phyloP scores from a whole-genome alignment of 2,113 vertebrate species.

The Bos javanicus region DNA sequence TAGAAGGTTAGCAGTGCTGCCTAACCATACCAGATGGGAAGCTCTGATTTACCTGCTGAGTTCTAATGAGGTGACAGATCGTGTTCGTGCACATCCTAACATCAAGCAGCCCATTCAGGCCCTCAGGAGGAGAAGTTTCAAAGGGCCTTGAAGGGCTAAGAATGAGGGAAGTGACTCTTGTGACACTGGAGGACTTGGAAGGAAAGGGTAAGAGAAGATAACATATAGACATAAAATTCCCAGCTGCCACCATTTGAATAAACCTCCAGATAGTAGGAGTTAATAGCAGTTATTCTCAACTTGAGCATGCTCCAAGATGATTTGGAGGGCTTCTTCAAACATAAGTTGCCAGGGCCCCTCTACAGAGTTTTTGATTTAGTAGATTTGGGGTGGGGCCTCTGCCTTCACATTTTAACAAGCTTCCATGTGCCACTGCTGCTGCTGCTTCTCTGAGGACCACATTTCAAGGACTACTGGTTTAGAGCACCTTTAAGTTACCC shows the following conservation, averaged over 20 bases:
- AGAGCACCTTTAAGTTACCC: background rate
- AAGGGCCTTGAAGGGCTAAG: constrained; percentile 1
- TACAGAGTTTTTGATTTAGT: background rate
- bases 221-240: background rate
- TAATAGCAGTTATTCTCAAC: background rate
- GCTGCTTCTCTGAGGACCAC: background rate
- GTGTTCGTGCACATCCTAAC: background rate
- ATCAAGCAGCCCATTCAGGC: background rate
- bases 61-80: background rate
- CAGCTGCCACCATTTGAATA: constrained; percentile 21
- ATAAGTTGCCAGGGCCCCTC: background rate
- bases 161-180: background rate
- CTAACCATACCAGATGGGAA: background rate
- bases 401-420: background rate
- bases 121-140: constrained; percentile 35
- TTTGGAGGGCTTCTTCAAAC: background rate
- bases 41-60: background rate
- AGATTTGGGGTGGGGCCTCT: background rate
- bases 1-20: background rate
- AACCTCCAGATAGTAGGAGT: background rate
- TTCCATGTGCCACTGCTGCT: background rate
- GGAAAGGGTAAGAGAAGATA: background rate
- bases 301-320: background rate
- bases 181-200: background rate
- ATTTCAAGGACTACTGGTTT: background rate